Conservation (phyloP, 2,113 vertebrate species). For the Kryptolebias marmoratus region DNA sequence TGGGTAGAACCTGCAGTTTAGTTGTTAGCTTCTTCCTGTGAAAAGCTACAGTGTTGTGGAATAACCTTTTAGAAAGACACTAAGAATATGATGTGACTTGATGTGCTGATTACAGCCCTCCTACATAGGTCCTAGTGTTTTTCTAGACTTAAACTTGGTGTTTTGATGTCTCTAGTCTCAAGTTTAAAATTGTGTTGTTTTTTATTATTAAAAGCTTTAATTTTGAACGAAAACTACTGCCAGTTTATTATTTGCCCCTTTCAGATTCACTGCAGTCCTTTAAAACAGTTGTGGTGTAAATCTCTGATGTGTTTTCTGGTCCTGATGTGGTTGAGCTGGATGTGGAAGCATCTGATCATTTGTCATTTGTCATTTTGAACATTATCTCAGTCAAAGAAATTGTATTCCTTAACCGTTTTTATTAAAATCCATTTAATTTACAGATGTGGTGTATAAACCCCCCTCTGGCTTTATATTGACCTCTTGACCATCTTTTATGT, state of each 20-base stretch:
- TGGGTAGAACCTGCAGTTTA: conserved; percentile 9
- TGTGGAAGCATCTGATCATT: neutral
- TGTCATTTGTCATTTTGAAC: neutral
- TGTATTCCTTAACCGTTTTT: neutral
- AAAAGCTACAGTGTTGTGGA: conserved; percentile 2
- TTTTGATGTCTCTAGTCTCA: neutral
- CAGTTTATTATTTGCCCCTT: neutral
- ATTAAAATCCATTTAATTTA: neutral
- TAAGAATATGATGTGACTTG: neutral
- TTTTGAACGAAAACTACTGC: neutral
- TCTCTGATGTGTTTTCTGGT: neutral
- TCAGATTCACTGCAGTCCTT: neutral
- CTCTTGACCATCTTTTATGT: too few relatives aligned
- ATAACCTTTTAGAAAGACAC: neutral
- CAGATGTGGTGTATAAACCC: neutral
- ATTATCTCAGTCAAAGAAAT: too few relatives aligned
- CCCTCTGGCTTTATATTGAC: neutral
- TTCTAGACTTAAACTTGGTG: neutral
- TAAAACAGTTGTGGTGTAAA: neutral
- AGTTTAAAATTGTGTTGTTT: neutral
- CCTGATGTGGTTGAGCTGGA: neutral
- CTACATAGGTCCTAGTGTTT: too few relatives aligned
- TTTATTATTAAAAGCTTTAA: neutral
- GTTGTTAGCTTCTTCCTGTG: conserved; percentile 18
- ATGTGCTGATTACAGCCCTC: too few relatives aligned